These are phyloP conservation scores for Diglossa cyanea DNA, from an alignment of 2,797 vertebrate species.

Conservation along the genomic window DNA sequence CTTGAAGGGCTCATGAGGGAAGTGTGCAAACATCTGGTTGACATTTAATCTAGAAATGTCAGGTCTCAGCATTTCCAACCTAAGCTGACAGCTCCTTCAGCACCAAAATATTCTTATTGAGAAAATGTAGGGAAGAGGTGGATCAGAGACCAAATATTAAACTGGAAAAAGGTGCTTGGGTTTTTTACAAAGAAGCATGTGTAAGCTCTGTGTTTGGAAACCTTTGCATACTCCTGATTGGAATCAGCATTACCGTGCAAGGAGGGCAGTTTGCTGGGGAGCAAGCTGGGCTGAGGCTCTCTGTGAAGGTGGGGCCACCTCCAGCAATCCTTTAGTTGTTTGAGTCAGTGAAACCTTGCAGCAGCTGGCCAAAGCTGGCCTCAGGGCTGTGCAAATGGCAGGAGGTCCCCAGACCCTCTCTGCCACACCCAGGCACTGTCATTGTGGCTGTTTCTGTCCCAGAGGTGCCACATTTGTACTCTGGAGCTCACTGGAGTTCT, in stretches of 20 bases:
- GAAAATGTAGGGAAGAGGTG: constrained; percentile 34
- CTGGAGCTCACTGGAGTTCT: not conserved
- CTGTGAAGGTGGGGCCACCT: not conserved
- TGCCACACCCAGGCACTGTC: rapidly evolving
- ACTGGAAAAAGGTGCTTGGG: not conserved
- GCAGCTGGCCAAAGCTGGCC: not conserved
- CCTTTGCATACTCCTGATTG: not conserved
- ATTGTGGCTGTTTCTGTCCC: rapidly evolving
- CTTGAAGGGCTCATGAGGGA: constrained; percentile 14
- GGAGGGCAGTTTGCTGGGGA: not conserved
- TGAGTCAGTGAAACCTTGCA: not conserved
- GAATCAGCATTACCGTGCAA: not conserved
- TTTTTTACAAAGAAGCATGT: rapidly evolving
- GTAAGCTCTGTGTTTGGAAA: not conserved
- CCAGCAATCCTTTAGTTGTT: not conserved
- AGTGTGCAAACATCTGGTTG: constrained; percentile 42
- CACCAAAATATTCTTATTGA: constrained; percentile 18
- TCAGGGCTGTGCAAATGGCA: not conserved
- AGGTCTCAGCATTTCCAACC: constrained; percentile 50
- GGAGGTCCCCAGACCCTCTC: not conserved
- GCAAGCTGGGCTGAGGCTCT: not conserved
- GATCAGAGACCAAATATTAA: constrained; percentile 26
- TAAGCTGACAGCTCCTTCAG: constrained; percentile 38
- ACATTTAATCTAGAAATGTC: constrained; percentile 64
- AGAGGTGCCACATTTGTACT: rapidly evolving